A percentile compares a stretch with the other conserved stretches of the same genome.
phyloP scores from a whole-genome alignment of 2,113 vertebrate species.

The Sander vitreus region DNA sequence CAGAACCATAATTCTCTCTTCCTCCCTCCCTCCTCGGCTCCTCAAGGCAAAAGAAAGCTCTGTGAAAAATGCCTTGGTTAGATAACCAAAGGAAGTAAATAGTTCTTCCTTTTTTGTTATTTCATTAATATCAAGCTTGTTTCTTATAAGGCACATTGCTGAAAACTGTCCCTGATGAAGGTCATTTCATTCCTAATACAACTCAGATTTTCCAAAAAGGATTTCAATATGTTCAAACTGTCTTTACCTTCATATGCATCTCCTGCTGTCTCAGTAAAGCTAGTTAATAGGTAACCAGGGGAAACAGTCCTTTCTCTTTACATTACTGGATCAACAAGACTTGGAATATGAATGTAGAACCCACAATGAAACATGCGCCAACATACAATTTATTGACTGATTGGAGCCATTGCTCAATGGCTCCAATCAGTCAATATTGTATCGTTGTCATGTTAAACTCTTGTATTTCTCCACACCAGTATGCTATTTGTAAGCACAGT shows the following conservation, averaged over 20 bases:
- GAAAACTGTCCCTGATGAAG: neutral
- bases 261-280: slow-evolving; percentile 6
- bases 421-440: too few species aligned
- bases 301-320: slow-evolving; percentile 18
- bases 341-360: slow-evolving; percentile 2
- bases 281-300: slow-evolving; percentile 55
- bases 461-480: neutral
- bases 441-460: slow-evolving; percentile 8
- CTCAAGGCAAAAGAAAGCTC: neutral
- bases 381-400: slow-evolving; percentile 1
- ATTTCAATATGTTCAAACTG: neutral
- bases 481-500: neutral
- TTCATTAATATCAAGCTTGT: neutral
- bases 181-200: neutral
- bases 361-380: neutral
- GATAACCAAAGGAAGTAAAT: slow-evolving; percentile 23
- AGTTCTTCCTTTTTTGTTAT: neutral
- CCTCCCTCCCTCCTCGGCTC: neutral
- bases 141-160: neutral
- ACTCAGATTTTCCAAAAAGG: neutral
- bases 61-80: neutral
- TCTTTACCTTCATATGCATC: slow-evolving; percentile 1
- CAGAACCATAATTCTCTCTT: slow-evolving; percentile 66
- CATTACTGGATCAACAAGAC: slow-evolving; percentile 41
- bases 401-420: neutral